Evolutionary conservation across 2,113 vertebrate genomes (phyloP), one percentile per base, ranked within the genome.

Genomic region (Trichomycterus rosablanca): DNA sequence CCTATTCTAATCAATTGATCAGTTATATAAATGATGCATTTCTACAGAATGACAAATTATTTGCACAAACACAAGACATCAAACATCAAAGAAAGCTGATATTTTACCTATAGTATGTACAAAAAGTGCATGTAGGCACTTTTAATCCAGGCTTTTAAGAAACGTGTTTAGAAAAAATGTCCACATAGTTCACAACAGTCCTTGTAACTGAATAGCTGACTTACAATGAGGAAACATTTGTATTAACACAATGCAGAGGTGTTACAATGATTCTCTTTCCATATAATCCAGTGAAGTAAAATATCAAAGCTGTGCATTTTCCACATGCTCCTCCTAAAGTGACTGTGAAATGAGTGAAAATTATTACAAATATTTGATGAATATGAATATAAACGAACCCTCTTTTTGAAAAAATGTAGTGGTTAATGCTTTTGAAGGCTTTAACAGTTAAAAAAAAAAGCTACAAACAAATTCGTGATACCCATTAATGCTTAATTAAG

Each of bases 111-210:
- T 86, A 81, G 88, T 87, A 91, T 88, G 83, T 91, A 95, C 88
- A 90, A 81, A 86, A 89, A 92, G 89, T 92, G 89, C 90, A 81
- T 80, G 79, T 85, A 93, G 89, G 90, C 92, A 93, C 92, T 88
- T 87, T 83, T 89, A 81, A 81, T 86, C 88, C 92, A 93, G 88
- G 89, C 89, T 76, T 88, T 83, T 85, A 89, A 89, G 81, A 90
- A 76, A 84, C 30, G 18, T 39, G 14, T 59, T 49, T 71, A 79
- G 68, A 56, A 60, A 80, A 72, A 67, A 67, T 76, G 78, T 74
- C 78, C 87, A 88, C 89, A 86, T 86, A 81, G 78, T 74, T 86
- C 9, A 35, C n/a, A n/a, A n/a, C n/a, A n/a, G n/a, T n/a, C n/a
- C n/a, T n/a, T n/a, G n/a, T n/a, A n/a, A n/a, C n/a, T n/a, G n/a